Evolutionary conservation across 2,888 invertebrate species (phyloP).

Genomic region (Pardosa pseudoannulata): DNA sequence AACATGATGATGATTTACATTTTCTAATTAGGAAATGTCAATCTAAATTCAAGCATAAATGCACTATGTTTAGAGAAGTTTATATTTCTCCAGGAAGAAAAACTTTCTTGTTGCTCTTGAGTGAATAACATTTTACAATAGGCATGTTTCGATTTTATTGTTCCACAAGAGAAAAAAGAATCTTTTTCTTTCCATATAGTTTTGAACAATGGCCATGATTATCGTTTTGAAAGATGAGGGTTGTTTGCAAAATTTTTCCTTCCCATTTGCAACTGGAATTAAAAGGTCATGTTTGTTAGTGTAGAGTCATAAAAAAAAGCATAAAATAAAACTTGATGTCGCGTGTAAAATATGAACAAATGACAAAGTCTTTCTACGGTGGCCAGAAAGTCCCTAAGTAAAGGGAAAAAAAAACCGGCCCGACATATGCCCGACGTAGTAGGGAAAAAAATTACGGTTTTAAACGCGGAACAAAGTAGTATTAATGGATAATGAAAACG

Average conservation of each 20-base stretch:
- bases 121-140: no score
- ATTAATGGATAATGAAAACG: conserved; percentile 40
- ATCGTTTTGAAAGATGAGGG: not conserved
- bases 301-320: not conserved
- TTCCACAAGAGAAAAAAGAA: no score
- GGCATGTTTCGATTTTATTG: no score
- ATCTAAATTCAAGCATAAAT: no score
- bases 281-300: not conserved
- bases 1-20: no score
- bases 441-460: conserved; percentile 8
- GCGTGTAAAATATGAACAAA: conserved; percentile 33
- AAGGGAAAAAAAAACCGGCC: not conserved
- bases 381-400: not conserved
- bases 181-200: no score
- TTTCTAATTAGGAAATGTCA: no score
- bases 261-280: no score
- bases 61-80: no score
- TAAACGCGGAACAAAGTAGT: conserved; percentile 25
- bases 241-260: not conserved
- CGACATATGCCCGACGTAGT: not conserved
- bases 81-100: no score
- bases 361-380: conserved; percentile 3
- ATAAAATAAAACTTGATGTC: conserved; percentile 36
- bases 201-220: not conserved
- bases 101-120: no score